phyloP scores from a whole-genome alignment of 2,113 vertebrate genomes.

The Trematomus loennbergii region DNA sequence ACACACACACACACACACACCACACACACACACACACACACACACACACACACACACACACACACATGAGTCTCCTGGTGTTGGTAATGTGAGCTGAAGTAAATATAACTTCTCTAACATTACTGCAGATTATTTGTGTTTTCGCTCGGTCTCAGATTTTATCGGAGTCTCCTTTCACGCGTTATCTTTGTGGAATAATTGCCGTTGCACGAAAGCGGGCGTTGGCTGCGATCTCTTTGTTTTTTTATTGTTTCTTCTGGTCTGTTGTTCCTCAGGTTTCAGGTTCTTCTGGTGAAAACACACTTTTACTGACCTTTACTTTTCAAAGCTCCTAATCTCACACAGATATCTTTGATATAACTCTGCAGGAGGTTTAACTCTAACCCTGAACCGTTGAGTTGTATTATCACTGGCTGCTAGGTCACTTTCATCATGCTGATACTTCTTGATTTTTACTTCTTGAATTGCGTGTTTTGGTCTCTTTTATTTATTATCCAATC shows the following conservation, averaged over 20 bases:
- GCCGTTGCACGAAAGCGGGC: slow-evolving; percentile 36
- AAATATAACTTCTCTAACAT: neutral
- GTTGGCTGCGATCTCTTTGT: slow-evolving; percentile 44
- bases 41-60: slow-evolving; percentile 4
- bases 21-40: neutral
- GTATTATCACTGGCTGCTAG: too few species aligned
- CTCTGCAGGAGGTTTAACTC: too few species aligned
- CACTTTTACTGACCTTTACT: slow-evolving; percentile 37
- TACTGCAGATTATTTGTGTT: too few species aligned
- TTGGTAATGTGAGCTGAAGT: neutral
- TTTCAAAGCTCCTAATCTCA: slow-evolving; percentile 6
- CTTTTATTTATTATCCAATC: too few species aligned
- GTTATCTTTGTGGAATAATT: slow-evolving; percentile 43
- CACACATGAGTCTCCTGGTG: neutral
- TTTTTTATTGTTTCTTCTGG: slow-evolving; percentile 20
- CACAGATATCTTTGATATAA: neutral
- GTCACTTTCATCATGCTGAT: too few species aligned
- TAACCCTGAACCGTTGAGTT: too few species aligned
- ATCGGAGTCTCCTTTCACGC: slow-evolving; percentile 33
- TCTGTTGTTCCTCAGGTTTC: slow-evolving; percentile 55
- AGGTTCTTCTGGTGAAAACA: slow-evolving; percentile 27
- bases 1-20: too few species aligned
- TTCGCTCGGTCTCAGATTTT: neutral
- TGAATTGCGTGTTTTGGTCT: too few species aligned
- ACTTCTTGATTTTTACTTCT: too few species aligned